Evolutionary conservation across 2,113 vertebrate genomes (phyloP).

Genomic region (Salvator merianae): DNA sequence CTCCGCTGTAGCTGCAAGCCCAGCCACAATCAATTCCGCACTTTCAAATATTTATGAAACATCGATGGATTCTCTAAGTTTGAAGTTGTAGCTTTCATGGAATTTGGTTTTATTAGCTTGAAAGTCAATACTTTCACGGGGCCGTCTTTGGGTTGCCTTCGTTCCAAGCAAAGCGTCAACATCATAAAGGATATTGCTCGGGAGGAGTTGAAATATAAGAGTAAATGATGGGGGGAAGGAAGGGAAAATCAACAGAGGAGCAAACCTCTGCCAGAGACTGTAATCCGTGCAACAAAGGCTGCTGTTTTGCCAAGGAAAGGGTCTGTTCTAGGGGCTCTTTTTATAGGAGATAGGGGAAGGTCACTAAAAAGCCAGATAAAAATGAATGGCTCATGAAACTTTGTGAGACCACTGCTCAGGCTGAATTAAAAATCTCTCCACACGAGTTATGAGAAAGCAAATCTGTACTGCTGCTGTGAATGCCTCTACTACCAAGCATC

Average conservation of each 20-base stretch:
- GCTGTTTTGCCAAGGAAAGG: constrained; percentile 37
- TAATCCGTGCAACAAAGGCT: not conserved
- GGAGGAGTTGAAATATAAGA: constrained; percentile 31
- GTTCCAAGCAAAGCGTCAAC: constrained; percentile 40
- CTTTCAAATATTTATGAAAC: constrained; percentile 78
- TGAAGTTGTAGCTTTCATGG: constrained; percentile 71
- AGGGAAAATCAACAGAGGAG: not conserved
- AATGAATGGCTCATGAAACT: not conserved
- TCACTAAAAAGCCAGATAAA: not conserved
- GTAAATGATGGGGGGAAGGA: not conserved
- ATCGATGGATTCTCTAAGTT: constrained; percentile 67
- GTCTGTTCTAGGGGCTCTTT: not conserved
- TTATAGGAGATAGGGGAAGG: not conserved
- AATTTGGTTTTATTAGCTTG: constrained; percentile 72
- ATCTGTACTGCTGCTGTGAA: too few species aligned
- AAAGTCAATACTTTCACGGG: constrained; percentile 73
- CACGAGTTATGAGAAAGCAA: not conserved
- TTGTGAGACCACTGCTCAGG: not conserved
- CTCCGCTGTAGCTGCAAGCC: not conserved
- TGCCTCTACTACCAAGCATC: too few species aligned
- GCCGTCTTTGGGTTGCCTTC: constrained; percentile 30
- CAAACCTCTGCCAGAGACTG: not conserved
- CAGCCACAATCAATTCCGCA: constrained; percentile 49
- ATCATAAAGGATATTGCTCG: constrained; percentile 19
- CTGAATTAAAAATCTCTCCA: not conserved